These are phyloP conservation scores for Mesocricetus auratus DNA, from an alignment of 2,113 vertebrate species.

Conservation along the genomic window DNA sequence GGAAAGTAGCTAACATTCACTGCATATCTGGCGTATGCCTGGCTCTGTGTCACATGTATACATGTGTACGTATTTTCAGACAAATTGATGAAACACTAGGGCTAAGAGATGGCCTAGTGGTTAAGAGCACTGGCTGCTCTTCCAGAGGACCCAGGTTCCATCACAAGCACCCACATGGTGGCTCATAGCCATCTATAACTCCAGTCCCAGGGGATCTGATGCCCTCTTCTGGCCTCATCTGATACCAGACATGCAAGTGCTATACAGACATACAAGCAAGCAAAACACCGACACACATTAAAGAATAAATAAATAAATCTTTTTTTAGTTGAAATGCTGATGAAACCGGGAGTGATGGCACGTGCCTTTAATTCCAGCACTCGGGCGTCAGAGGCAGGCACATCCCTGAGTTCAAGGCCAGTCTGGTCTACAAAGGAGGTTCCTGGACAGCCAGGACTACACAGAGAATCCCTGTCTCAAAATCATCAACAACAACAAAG, in stretches of 20 bases:
- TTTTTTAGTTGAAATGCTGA: not conserved
- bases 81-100: not conserved
- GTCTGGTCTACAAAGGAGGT: not conserved
- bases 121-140: not conserved
- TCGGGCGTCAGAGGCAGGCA: not conserved
- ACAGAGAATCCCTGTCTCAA: not conserved
- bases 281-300: not conserved
- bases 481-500: not conserved
- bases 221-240: not conserved
- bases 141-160: not conserved
- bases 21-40: not conserved
- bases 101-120: not conserved
- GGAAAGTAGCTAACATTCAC: not conserved
- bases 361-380: not conserved
- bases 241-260: not conserved
- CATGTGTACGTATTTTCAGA: not conserved
- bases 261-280: not conserved
- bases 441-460: not conserved
- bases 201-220: not conserved
- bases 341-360: not conserved
- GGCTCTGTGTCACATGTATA: not conserved
- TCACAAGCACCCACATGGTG: not conserved
- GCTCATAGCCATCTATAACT: not conserved
- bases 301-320: not conserved
- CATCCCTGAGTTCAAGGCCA: not conserved